phyloP scores from a whole-genome alignment of 2,888 invertebrate species.

The Penaeus monodon region DNA sequence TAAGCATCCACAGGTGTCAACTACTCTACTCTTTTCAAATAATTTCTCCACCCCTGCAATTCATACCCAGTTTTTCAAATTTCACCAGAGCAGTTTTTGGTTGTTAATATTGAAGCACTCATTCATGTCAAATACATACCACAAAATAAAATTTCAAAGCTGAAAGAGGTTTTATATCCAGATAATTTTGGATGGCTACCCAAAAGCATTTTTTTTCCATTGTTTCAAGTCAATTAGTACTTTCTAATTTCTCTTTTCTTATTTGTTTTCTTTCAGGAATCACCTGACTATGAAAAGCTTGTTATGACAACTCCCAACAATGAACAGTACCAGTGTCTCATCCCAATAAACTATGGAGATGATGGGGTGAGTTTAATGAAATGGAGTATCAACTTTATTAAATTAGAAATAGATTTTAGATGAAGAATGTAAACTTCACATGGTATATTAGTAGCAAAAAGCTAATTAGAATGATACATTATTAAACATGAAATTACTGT shows the following conservation, averaged over 20 bases:
- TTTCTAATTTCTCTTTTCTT: background rate
- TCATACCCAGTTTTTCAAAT: too few species aligned
- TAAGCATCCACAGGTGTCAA: too few species aligned
- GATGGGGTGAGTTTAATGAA: constrained; percentile 67
- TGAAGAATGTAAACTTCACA: background rate
- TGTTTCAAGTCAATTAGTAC: background rate
- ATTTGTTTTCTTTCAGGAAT: constrained; percentile 44
- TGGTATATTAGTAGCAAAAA: too few species aligned
- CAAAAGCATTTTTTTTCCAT: background rate
- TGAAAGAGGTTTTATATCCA: too few species aligned
- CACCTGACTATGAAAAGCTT: constrained; percentile 73
- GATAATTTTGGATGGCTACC: background rate
- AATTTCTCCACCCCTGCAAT: too few species aligned
- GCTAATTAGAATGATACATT: too few species aligned
- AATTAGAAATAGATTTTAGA: background rate
- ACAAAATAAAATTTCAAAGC: too few species aligned
- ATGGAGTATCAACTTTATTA: background rate
- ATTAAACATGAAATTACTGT: too few species aligned
- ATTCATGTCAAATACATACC: too few species aligned
- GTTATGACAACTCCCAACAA: constrained; percentile 81
- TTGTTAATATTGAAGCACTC: too few species aligned
- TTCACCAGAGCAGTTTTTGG: too few species aligned
- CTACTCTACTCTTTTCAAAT: too few species aligned
- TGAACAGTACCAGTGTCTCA: constrained; percentile 85
- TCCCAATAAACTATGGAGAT: constrained; percentile 77